These are phyloP conservation scores for Tragelaphus oryx DNA, from an alignment of 2,797 vertebrate genomes.

Conservation along the genomic window DNA sequence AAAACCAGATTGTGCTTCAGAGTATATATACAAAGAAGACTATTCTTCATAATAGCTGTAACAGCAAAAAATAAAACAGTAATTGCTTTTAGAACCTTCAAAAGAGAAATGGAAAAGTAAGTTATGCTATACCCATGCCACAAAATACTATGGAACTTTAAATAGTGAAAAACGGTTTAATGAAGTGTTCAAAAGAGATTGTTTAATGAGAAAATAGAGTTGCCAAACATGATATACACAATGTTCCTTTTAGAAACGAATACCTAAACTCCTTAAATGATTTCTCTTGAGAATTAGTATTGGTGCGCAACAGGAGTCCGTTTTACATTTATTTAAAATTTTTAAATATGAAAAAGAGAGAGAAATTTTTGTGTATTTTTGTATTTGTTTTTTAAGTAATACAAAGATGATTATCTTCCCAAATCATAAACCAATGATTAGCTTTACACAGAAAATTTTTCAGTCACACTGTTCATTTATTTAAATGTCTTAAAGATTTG, in stretches of 20 bases:
- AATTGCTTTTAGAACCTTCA: neutral
- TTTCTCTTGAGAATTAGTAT: constrained; percentile 5
- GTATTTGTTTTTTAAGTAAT: neutral
- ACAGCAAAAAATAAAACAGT: neutral
- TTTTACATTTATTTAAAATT: neutral
- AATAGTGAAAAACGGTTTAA: neutral
- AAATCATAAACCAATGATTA: constrained; percentile 12
- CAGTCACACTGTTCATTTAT: neutral
- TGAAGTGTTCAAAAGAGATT: neutral
- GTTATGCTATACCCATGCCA: neutral
- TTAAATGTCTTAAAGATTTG: constrained; percentile 10
- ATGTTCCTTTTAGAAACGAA: neutral
- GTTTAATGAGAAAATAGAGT: neutral
- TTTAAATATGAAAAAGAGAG: neutral
- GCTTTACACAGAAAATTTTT: neutral
- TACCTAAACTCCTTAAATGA: neutral
- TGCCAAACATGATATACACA: neutral
- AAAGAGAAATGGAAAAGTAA: neutral
- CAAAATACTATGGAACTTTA: neutral
- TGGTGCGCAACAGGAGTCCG: neutral
- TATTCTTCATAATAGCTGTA: neutral
- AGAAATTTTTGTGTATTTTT: neutral
- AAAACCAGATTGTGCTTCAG: neutral
- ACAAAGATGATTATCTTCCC: neutral
- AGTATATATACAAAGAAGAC: neutral